Base-by-base conservation (phyloP, 2,888 invertebrate species). In the Agrochola lychnidis region DNA sequence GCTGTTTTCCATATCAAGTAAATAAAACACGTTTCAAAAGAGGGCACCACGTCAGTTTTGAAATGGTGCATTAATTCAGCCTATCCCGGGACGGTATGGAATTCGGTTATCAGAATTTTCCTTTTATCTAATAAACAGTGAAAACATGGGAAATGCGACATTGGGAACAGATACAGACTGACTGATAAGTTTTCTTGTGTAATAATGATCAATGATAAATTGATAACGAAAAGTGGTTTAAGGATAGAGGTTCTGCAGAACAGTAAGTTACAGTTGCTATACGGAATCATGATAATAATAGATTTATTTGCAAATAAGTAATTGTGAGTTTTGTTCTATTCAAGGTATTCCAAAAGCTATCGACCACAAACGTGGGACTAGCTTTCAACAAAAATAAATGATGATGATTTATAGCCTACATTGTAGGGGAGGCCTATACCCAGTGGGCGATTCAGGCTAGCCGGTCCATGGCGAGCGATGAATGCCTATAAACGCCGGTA, bases 371-470 rank as follows among this genome's bases (percentile, higher is more conserved):
- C 0, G 61, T 75, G 59, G 67, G 67, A 70, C 9, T 56, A 69
- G 81, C 82, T 73, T 64, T 69, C 9, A n/a, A 25, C 69, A 82
- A 82, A 82, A 82, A 75, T 45, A 42, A 25, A 59, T 81, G 66
- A 82, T 82, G 75, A 82, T 82, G 75, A 82, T 74, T 71, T 71
- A 63, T 30, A 73, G 68, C 66, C 80, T 71, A 79, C 57, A 40
- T 12, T 16, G n/a, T 67, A 73, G 70, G 79, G 63, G 45, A 79
- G 83, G 74, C 69, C 69, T 83, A 79, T 74, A 82, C 71, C 83
- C 83, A 78, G 69, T 72, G 69, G 74, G 71, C 36, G 57, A 53
- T 62, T 62, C 71, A 70, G 66, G 77, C 81, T 74, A 4, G 6
- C 3, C 0, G 0, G 0, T 1, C 1, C 4, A 0, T 0, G n/a